A percentile compares a stretch with the other conserved stretches of the same genome.
These are phyloP conservation scores for Chrysina gloriosa DNA, from an alignment of 2,888 invertebrate genomes.

Conservation along the genomic window DNA sequence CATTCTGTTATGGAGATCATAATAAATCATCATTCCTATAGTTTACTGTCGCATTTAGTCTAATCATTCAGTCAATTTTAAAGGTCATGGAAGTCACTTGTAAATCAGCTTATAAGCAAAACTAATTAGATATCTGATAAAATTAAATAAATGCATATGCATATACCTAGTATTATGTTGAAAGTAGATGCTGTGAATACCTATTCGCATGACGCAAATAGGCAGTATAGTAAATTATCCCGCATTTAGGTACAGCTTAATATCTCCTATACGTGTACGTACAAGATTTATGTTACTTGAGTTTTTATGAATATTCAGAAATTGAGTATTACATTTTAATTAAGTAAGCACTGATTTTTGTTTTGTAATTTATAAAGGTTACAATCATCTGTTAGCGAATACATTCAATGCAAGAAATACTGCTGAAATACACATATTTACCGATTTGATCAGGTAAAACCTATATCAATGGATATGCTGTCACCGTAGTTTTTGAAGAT, in stretches of 20 bases:
- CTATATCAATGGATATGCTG: no score
- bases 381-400: not conserved
- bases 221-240: constrained; percentile 4
- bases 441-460: no score
- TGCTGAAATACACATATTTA: no score
- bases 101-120: not conserved
- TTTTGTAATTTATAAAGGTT: not conserved
- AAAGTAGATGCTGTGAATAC: no score
- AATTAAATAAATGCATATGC: not conserved
- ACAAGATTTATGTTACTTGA: not conserved
- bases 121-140: constrained; percentile 23
- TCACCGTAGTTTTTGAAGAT: no score
- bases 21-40: not conserved
- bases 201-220: not conserved
- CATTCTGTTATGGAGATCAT: not conserved
- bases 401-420: not conserved
- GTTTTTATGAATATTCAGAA: constrained; percentile 2
- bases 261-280: constrained; percentile 1
- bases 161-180: constrained; percentile 5
- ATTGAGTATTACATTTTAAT: not conserved
- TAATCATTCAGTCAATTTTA: not conserved
- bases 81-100: constrained; percentile 9
- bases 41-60: not conserved
- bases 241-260: constrained; percentile 1
- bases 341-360: not conserved